phyloP scores from a whole-genome alignment of 2,113 vertebrate species.

The Falco punctatus region DNA sequence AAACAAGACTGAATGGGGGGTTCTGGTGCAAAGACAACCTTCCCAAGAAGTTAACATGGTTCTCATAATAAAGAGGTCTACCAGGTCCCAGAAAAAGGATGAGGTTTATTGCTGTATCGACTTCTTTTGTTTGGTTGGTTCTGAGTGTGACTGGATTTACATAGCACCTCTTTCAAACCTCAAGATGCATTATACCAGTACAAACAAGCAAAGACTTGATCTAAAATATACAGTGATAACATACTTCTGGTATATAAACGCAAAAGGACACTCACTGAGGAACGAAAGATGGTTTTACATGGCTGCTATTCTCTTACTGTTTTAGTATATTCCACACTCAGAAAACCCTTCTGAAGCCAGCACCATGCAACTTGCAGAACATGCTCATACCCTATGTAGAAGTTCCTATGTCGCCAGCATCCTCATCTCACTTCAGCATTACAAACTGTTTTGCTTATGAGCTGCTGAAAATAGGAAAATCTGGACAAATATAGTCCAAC shows the following conservation, averaged over 20 bases:
- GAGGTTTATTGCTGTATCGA: not conserved
- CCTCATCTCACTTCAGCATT: not conserved
- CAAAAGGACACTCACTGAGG: not conserved
- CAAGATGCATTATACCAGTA: not conserved
- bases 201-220: not conserved
- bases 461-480: not conserved
- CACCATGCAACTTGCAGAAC: not conserved
- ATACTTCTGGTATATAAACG: not conserved
- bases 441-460: not conserved
- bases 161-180: not conserved
- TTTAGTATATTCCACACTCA: not conserved
- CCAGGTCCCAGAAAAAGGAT: not conserved
- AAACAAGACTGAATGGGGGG: not conserved
- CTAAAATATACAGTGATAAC: not conserved
- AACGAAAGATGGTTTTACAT: not conserved
- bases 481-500: not conserved
- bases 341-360: not conserved
- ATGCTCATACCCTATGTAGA: not conserved
- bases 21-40: not conserved
- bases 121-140: not conserved
- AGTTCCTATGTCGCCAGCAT: not conserved
- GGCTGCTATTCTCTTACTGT: not conserved
- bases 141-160: not conserved
- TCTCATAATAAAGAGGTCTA: not conserved
- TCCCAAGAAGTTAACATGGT: not conserved